Conservation (phyloP, 2,888 invertebrate species). For the Rhagonycha lutea region DNA sequence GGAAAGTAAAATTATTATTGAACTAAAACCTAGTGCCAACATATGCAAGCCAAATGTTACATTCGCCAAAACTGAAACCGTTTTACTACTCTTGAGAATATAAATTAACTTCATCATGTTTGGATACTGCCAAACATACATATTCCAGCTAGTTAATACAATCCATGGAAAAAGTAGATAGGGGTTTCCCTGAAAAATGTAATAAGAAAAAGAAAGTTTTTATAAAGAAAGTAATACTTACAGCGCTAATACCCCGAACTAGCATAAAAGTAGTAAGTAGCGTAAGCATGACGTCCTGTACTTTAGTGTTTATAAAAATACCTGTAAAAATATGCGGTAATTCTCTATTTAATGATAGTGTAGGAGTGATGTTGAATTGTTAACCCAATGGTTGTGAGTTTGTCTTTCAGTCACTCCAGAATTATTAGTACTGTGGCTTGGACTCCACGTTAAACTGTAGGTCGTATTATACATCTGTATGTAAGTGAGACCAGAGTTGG, state of each 20-base stretch:
- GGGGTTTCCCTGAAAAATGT: slow-evolving; percentile 33
- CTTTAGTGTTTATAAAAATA: slow-evolving; percentile 42
- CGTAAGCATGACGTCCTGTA: slow-evolving; percentile 44
- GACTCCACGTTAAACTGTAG: not conserved
- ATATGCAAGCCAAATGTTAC: slow-evolving; percentile 36
- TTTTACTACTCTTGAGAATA: slow-evolving; percentile 36
- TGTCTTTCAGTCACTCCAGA: not conserved
- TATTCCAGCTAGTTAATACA: slow-evolving; percentile 41
- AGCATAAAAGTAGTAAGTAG: slow-evolving; percentile 43
- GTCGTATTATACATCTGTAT: not conserved
- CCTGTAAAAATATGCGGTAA: slow-evolving; percentile 31
- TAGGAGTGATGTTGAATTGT: too few relatives aligned
- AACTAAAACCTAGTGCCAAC: slow-evolving; percentile 37
- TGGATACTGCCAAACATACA: slow-evolving; percentile 47
- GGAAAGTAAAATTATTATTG: not conserved
- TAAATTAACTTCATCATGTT: slow-evolving; percentile 40
- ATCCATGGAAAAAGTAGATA: slow-evolving; percentile 48
- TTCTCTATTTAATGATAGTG: not conserved
- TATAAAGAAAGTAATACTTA: slow-evolving; percentile 4
- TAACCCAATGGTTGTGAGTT: not conserved
- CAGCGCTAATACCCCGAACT: slow-evolving; percentile 40
- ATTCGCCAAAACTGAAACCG: slow-evolving; percentile 40
- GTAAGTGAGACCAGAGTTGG: too few relatives aligned
- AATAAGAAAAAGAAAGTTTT: not conserved
- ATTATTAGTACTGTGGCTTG: not conserved